Conservation (phyloP, 2,888 invertebrate species). For the Hemaris fuciformis region DNA sequence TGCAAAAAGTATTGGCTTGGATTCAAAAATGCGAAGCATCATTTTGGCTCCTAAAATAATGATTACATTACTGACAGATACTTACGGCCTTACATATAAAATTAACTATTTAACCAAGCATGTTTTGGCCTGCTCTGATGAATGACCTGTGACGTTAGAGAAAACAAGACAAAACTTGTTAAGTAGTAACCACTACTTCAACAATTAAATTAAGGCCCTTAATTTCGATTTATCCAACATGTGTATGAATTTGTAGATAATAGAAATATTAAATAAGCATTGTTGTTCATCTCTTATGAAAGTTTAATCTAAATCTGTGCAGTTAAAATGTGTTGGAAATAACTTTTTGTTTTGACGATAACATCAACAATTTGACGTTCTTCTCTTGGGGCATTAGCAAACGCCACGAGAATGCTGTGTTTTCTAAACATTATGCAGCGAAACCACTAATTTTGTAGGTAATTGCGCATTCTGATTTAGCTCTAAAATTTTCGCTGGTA, state of each 20-base stretch:
- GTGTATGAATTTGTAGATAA: too few relatives aligned
- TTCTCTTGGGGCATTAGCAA: constrained; percentile 20
- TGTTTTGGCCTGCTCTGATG: too few relatives aligned
- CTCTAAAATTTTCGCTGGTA: background rate
- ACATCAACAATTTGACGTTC: constrained; percentile 15
- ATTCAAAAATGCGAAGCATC: background rate
- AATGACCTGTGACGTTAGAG: too few relatives aligned
- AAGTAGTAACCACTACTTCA: too few relatives aligned
- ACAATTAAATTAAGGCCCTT: too few relatives aligned
- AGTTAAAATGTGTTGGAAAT: constrained; percentile 9
- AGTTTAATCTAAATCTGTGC: background rate
- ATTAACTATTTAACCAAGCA: too few relatives aligned
- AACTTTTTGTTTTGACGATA: constrained; percentile 22
- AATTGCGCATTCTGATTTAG: constrained; percentile 16
- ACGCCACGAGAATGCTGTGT: constrained; percentile 22
- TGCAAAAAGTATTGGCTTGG: background rate
- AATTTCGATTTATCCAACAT: too few relatives aligned
- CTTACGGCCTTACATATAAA: too few relatives aligned
- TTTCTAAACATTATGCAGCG: constrained; percentile 28
- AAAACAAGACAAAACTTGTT: too few relatives aligned
- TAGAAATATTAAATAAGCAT: background rate
- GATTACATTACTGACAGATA: background rate
- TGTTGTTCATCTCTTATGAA: background rate
- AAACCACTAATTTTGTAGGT: constrained; percentile 20
- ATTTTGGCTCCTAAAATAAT: background rate